Evolutionary conservation across 2,797 vertebrate genomes (phyloP), one percentile per base, ranked within the genome.

Genomic region (Poliocrania exsul): DNA sequence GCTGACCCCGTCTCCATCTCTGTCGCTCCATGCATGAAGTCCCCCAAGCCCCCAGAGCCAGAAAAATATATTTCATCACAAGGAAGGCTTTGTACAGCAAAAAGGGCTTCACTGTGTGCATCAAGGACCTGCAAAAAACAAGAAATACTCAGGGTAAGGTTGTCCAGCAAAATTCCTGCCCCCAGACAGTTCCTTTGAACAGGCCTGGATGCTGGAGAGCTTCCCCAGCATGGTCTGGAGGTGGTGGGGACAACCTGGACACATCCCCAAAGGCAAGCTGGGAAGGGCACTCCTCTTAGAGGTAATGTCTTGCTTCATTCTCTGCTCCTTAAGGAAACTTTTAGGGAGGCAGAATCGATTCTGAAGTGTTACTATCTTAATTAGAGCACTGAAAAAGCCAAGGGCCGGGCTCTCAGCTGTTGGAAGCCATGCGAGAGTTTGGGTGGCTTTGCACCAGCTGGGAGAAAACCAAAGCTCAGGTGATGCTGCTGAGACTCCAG

Each of bases 11-110:
- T 19, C 78, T 37, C 77, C 19, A 44, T 54, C 38, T 31, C 13
- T 0, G 6, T 14, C 40, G 64, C 54, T 77, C 70, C 37, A 5
- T 2, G 29, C 0, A 0, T 13, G 54, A 38, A 23, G 7, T 37
- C 33, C 18, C 57, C 29, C 37, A 6, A 29, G 31, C 21, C 44
- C 77, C 49, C 4, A 4, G 26, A n/a, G 65, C 53, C 64, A 16
- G 42, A 6, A 37, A 25, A 33, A 54, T 4, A 2, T 4, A 35
- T 69, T 78, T 57, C 54, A 88, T 6, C 54, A 28, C 3, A 1
- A 25, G 61, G 57, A 50, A 79, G 47, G 61, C 15, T 60, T 9
- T 10, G 19, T 11, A 16, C 28, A 50, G 65, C 57, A 31, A 19
- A 50, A 61, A 50, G 2, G 23, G 79, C 47, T 42, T 71, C 25